Evolutionary conservation across 2,113 vertebrate genomes (phyloP).

Genomic region (Eptatretus burgeri): DNA sequence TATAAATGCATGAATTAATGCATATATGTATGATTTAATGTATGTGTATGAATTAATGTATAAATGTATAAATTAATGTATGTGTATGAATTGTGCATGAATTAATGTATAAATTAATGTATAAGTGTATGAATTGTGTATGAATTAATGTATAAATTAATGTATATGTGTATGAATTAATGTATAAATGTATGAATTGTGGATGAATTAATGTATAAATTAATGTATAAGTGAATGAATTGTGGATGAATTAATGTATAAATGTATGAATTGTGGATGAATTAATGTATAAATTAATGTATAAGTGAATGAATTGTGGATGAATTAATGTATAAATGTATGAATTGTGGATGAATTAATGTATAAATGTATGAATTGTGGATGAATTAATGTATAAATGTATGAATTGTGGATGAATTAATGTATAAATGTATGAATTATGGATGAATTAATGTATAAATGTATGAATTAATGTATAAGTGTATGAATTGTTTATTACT

Average conservation of each 20-base stretch:
- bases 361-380: neutral
- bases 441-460: neutral
- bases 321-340: neutral
- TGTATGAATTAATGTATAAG: neutral
- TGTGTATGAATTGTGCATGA: neutral
- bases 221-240: neutral
- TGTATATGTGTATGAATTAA: neutral
- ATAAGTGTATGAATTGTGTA: neutral
- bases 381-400: neutral
- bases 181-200: neutral
- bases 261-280: neutral
- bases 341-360: neutral
- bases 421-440: neutral
- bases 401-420: neutral
- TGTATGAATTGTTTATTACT: no score
- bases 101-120: neutral
- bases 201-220: neutral
- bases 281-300: neutral
- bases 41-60: neutral
- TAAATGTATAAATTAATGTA: neutral
- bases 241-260: neutral
- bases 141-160: neutral
- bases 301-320: neutral
- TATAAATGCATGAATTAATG: neutral
- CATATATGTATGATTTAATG: neutral